These are phyloP conservation scores for Nestor notabilis DNA, from an alignment of 2,113 vertebrate species.

Conservation along the genomic window DNA sequence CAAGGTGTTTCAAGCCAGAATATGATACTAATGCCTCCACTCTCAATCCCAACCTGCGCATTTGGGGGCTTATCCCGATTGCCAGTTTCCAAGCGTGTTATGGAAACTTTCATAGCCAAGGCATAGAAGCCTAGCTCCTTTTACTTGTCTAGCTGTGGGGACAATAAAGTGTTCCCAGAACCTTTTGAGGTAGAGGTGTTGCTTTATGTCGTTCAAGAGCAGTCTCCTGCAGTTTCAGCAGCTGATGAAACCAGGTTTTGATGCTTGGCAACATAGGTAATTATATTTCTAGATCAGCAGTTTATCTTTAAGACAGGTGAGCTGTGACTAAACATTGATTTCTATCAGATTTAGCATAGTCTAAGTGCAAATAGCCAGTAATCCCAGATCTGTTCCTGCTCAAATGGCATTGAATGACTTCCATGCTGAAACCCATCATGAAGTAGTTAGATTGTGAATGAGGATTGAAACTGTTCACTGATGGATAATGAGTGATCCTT, in stretches of 20 bases:
- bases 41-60: not conserved
- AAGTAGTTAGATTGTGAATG: not conserved
- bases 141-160: not conserved
- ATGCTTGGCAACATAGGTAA: not conserved
- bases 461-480: not conserved
- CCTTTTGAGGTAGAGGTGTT: not conserved
- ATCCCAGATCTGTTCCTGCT: not conserved
- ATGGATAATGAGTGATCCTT: not conserved
- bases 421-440: not conserved
- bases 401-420: not conserved
- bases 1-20: not conserved
- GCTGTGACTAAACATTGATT: not conserved
- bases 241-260: not conserved
- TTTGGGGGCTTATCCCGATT: not conserved
- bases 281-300: not conserved
- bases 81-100: not conserved
- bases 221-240: not conserved
- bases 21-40: not conserved
- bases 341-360: rapidly evolving
- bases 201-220: not conserved
- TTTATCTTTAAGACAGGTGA: not conserved
- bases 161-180: not conserved
- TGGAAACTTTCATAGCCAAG: not conserved
- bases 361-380: not conserved
- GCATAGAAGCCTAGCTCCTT: not conserved